These are phyloP conservation scores for Megaleporinus macrocephalus DNA, from an alignment of 2,113 vertebrate species.

Conservation along the genomic window DNA sequence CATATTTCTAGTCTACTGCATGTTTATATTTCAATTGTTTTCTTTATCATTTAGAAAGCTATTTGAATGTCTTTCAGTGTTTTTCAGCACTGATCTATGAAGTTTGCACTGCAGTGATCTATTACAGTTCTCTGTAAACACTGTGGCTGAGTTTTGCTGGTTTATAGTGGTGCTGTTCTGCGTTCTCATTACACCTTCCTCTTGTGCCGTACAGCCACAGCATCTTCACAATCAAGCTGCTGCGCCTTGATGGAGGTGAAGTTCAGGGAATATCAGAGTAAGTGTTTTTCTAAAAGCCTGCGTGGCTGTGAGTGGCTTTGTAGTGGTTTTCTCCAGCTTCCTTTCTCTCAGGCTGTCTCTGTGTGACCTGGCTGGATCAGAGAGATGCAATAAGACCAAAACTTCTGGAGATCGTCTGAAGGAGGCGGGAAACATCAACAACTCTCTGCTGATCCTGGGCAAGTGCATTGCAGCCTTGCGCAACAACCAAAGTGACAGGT, in stretches of 20 bases:
- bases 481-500: constrained; percentile 83
- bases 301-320: neutral
- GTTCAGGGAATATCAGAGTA: constrained; percentile 82
- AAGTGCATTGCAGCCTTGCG: constrained; percentile 87
- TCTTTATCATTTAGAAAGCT: no score
- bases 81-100: no score
- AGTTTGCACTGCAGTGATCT: no score
- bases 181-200: no score
- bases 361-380: constrained; percentile 90
- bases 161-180: no score
- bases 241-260: constrained; percentile 74
- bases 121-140: no score
- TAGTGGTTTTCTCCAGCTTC: neutral
- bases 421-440: constrained; percentile 92
- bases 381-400: constrained; percentile 88
- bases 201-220: constrained; percentile 77
- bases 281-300: constrained; percentile 52
- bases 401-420: constrained; percentile 87
- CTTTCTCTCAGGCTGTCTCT: constrained; percentile 79
- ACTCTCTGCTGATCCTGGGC: constrained; percentile 89
- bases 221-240: constrained; percentile 87
- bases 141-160: no score
- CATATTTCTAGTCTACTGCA: no score
- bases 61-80: no score
- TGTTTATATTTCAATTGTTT: no score